Conservation (phyloP, 2,888 invertebrate genomes). For the Xylocampa areola region DNA sequence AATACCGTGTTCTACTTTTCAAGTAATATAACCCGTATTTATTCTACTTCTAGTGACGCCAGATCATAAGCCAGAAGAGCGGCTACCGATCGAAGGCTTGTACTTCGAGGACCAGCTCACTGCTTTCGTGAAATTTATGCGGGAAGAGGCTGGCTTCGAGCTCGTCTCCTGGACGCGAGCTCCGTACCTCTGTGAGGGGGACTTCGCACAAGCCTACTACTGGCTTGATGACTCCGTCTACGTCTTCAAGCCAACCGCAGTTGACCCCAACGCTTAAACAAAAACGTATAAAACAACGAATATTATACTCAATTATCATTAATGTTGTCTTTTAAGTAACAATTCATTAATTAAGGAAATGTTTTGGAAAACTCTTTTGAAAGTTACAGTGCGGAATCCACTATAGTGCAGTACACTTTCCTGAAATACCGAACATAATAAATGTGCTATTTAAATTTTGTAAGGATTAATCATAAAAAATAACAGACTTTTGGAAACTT, state of each 20-base stretch:
- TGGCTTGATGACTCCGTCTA: slow-evolving; percentile 98
- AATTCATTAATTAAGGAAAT: slow-evolving; percentile 20
- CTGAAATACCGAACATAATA: slow-evolving; percentile 21
- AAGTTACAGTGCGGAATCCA: slow-evolving; percentile 9
- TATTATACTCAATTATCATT: slow-evolving; percentile 29
- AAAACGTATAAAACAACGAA: slow-evolving; percentile 27
- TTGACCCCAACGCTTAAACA: slow-evolving; percentile 36
- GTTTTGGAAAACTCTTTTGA: slow-evolving; percentile 30
- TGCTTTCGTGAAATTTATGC: slow-evolving; percentile 91
- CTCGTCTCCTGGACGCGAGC: slow-evolving; percentile 96
- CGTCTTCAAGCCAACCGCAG: slow-evolving; percentile 89
- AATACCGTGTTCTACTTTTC: neutral
- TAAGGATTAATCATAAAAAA: slow-evolving; percentile 29
- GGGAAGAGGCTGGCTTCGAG: slow-evolving; percentile 93
- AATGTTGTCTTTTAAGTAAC: slow-evolving; percentile 9
- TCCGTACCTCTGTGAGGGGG: slow-evolving; percentile 99
- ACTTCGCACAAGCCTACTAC: slow-evolving; percentile 96
- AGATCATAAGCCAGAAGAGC: slow-evolving; percentile 93
- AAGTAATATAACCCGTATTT: neutral
- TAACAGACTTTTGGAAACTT: slow-evolving; percentile 48
- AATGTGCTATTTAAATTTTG: slow-evolving; percentile 18
- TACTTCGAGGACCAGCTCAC: slow-evolving; percentile 95
- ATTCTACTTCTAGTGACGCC: slow-evolving; percentile 84
- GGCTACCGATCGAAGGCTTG: slow-evolving; percentile 91
- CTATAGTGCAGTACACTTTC: slow-evolving; percentile 34